Evolutionary conservation across 2,113 vertebrate genomes (phyloP).

Genomic region (Heterochromis multidens): DNA sequence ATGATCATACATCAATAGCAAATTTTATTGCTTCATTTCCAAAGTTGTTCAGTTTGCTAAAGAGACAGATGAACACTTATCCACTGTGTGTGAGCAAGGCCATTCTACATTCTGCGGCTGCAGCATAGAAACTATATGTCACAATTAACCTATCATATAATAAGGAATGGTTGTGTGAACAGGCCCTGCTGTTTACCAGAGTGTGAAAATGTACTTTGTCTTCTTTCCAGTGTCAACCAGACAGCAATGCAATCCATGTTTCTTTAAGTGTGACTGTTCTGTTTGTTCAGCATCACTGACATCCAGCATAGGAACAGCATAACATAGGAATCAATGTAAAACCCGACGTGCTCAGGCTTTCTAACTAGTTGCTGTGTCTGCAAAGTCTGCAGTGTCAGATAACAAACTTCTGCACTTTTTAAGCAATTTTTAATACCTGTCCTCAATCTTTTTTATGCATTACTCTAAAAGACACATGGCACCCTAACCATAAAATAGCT

Average conservation of each 20-base stretch:
- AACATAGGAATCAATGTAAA: not conserved
- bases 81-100: not conserved
- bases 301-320: too few species aligned
- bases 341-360: not conserved
- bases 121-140: not conserved
- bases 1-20: not conserved
- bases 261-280: conserved; percentile 5
- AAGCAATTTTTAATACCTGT: conserved; percentile 42
- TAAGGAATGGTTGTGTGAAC: not conserved
- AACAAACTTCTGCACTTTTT: conserved; percentile 34
- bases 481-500: conserved; percentile 44
- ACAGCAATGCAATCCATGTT: not conserved
- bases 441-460: conserved; percentile 41
- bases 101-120: not conserved
- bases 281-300: conserved; percentile 6
- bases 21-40: not conserved
- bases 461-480: conserved; percentile 51
- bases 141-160: not conserved
- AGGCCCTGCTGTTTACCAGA: not conserved
- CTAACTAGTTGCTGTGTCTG: not conserved
- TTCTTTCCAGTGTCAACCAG: not conserved
- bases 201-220: conserved; percentile 29
- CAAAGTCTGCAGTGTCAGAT: conserved; percentile 23
- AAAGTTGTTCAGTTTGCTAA: not conserved
- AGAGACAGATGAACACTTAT: not conserved